Evolutionary conservation across 2,888 invertebrate species (phyloP), one percentile per base, ranked within the genome.

Genomic region (Meta bourneti): DNA sequence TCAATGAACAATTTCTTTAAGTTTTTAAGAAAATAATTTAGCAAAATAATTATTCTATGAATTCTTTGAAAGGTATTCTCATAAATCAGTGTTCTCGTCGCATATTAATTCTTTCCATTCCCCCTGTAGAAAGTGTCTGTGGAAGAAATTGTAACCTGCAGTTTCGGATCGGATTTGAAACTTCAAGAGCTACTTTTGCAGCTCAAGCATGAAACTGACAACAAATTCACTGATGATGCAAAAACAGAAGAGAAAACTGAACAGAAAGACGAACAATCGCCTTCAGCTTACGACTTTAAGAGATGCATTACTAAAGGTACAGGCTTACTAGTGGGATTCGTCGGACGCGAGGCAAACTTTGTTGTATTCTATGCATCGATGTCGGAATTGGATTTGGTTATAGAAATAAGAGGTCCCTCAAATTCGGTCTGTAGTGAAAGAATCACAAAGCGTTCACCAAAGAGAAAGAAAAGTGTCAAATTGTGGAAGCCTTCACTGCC

Each of bases 91-190:
- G 34, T 34, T 34, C 34, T 34, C 34, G 1, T 51, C 49, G 7
- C 8, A 77, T 49, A 49, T 77, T n/a, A 34, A 16, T 19, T 79
- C 20, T 11, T 54, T 74, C 11, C 75, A 7, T 88, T 20, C 20
- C 93, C 87, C 93, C 87, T 75, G 20, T 61, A 93, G 90, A 93
- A 94, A 75, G 93, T 94, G 1, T 93, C 94, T 6, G 94, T 94
- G 0, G 94, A 95, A 86, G 95, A 95, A 93, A 94, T 95, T 93
- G 94, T 95, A 13, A 94, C 94, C 7, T 94, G 94, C 7, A 93
- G 93, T 9, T 90, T 93, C 49, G 91, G 93, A 7, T 93, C 93
- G 6, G 94, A 94, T 79, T 92, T 93, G 13, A 94, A 94, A 87
- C 93, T 95, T n/a, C 93, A 94, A 7, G 94, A 94, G 52, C 94